A percentile compares a stretch with the other conserved stretches of the same genome.
These are phyloP conservation scores for Rhynchonycteris naso DNA, from an alignment of 2,797 vertebrate species.

Conservation along the genomic window DNA sequence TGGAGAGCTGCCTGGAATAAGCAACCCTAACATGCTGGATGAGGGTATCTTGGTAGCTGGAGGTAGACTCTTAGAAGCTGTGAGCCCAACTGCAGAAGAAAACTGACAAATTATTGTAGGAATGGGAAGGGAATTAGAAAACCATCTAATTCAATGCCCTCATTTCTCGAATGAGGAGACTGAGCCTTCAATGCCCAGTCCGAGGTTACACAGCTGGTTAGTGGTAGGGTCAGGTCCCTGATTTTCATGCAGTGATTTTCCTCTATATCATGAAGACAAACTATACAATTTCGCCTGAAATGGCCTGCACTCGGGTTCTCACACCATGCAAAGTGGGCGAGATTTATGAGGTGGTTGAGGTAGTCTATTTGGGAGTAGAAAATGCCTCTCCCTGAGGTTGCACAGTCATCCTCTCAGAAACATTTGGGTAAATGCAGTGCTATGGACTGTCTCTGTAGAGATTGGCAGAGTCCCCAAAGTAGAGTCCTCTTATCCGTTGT, in stretches of 20 bases:
- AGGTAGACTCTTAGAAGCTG: neutral
- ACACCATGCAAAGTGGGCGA: conserved; percentile 49
- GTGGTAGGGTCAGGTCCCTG: neutral
- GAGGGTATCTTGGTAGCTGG: neutral
- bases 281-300: conserved; percentile 49
- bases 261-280: conserved; percentile 68
- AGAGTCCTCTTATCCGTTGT: neutral
- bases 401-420: neutral
- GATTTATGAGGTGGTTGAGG: conserved; percentile 61
- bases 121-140: conserved; percentile 37
- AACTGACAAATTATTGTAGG: conserved; percentile 35
- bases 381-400: conserved; percentile 51
- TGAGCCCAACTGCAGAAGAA: neutral
- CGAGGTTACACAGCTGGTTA: neutral
- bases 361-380: conserved; percentile 57
- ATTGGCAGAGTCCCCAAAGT: neutral
- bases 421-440: conserved; percentile 26
- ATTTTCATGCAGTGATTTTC: neutral
- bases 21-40: neutral
- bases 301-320: conserved; percentile 5
- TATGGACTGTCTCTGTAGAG: neutral
- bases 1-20: neutral
- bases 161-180: conserved; percentile 47
- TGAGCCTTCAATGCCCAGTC: neutral
- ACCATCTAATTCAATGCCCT: conserved; percentile 15